Conservation (phyloP, 2,797 vertebrate species). For the Acrocephalus scirpaceus region DNA sequence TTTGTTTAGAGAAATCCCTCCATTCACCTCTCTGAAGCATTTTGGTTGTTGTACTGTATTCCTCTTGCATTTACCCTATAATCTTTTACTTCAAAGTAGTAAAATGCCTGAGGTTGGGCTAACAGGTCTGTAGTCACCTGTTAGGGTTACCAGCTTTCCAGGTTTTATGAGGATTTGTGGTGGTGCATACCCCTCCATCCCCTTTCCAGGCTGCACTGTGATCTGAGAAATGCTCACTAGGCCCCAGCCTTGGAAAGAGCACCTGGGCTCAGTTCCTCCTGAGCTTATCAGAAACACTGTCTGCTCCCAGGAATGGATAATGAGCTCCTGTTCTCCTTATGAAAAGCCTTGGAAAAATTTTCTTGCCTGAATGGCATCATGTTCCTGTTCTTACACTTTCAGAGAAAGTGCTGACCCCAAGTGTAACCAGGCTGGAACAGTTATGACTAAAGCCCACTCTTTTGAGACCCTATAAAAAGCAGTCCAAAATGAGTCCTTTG, state of each 20-base stretch:
- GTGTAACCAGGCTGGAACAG: neutral
- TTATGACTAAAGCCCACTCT: neutral
- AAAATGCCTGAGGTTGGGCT: neutral
- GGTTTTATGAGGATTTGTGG: neutral
- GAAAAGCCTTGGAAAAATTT: neutral
- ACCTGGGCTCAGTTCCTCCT: neutral
- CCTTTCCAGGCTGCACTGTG: neutral
- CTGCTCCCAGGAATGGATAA: neutral
- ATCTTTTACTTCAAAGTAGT: neutral
- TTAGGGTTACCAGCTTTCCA: neutral
- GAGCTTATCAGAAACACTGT: neutral
- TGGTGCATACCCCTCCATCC: neutral
- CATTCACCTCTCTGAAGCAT: neutral
- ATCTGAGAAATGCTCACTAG: neutral
- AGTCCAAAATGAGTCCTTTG: neutral
- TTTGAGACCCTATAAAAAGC: fast-evolving
- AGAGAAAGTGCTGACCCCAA: neutral
- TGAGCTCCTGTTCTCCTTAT: neutral
- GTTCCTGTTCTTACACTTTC: neutral
- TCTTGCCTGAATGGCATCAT: neutral
- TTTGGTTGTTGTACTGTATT: neutral
- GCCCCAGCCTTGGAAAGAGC: neutral
- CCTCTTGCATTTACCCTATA: neutral
- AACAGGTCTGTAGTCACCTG: neutral
- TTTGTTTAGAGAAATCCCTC: neutral